These are phyloP conservation scores for Acanthurus leucopareius DNA, from an alignment of 2,797 vertebrate genomes.

Conservation along the genomic window DNA sequence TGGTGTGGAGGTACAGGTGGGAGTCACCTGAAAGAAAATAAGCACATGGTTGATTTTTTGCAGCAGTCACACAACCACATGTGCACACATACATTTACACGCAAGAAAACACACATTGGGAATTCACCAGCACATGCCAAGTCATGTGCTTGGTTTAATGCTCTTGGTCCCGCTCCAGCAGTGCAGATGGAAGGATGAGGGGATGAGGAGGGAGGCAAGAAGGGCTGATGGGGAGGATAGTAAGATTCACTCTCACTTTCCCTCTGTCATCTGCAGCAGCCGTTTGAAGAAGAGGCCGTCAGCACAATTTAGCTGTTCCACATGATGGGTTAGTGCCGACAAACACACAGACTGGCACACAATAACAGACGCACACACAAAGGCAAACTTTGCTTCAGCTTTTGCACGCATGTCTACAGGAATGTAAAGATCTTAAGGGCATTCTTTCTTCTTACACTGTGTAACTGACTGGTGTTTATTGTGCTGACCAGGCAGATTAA, in stretches of 20 bases:
- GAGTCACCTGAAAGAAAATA: constrained; percentile 82
- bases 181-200: constrained; percentile 48
- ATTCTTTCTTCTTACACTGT: not conserved
- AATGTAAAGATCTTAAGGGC: not conserved
- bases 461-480: constrained; percentile 15
- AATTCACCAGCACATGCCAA: constrained; percentile 46
- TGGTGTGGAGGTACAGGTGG: constrained; percentile 80
- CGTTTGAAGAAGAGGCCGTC: constrained; percentile 61
- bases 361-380: not conserved
- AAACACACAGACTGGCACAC: not conserved
- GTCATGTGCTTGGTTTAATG: constrained; percentile 59
- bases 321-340: constrained; percentile 37
- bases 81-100: constrained; percentile 9
- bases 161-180: constrained; percentile 60
- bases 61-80: constrained; percentile 12
- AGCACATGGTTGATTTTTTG: constrained; percentile 35
- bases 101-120: constrained; percentile 18
- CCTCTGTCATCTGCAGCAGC: constrained; percentile 63
- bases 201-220: constrained; percentile 41
- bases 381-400: constrained; percentile 4
- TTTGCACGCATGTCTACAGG: not conserved
- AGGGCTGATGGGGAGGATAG: constrained; percentile 45
- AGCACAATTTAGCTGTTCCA: constrained; percentile 50
- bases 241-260: constrained; percentile 53
- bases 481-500: constrained; percentile 15